Evolutionary conservation across 1,140 invertebrate genomes (phyloP).

Genomic region (Trissolcus basalis): DNA sequence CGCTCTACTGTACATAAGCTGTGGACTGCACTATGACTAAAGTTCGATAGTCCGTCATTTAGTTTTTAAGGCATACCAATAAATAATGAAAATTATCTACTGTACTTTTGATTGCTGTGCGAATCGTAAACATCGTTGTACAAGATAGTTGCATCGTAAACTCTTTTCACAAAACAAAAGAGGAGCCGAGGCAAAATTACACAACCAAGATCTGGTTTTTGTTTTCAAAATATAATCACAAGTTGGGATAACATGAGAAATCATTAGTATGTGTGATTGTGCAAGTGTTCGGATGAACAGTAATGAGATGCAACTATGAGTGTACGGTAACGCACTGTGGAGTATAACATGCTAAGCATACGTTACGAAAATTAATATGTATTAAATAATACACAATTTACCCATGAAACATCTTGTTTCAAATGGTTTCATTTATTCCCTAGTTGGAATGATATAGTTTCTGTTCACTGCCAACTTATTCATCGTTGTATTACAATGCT

Average conservation of each 20-base stretch:
- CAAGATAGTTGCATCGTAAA: conserved; percentile 59
- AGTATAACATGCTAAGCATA: conserved; percentile 27
- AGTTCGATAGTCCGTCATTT: conserved; percentile 59
- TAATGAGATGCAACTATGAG: conserved; percentile 48
- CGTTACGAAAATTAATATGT: conserved; percentile 50
- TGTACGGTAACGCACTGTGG: conserved; percentile 52
- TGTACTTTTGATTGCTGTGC: conserved; percentile 67
- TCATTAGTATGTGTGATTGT: conserved; percentile 24
- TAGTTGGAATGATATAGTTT: conserved; percentile 54
- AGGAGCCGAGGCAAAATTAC: no score
- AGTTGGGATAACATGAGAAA: conserved; percentile 21
- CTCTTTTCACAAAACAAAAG: no score
- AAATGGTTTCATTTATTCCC: conserved; percentile 48
- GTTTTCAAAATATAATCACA: conserved; percentile 15
- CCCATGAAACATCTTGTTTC: conserved; percentile 30
- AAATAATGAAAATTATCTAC: conserved; percentile 67
- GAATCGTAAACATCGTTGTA: conserved; percentile 60
- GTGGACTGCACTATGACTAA: conserved; percentile 63
- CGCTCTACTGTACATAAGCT: conserved; percentile 62
- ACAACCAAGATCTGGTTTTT: conserved; percentile 14
- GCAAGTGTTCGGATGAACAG: conserved; percentile 35
- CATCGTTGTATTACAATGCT: conserved; percentile 59
- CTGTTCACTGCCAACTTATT: conserved; percentile 70
- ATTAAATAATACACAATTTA: conserved; percentile 50
- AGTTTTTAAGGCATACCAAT: conserved; percentile 58